These are phyloP conservation scores for Drosophila teissieri DNA, from an alignment of 1,140 invertebrate species.

Conservation along the genomic window DNA sequence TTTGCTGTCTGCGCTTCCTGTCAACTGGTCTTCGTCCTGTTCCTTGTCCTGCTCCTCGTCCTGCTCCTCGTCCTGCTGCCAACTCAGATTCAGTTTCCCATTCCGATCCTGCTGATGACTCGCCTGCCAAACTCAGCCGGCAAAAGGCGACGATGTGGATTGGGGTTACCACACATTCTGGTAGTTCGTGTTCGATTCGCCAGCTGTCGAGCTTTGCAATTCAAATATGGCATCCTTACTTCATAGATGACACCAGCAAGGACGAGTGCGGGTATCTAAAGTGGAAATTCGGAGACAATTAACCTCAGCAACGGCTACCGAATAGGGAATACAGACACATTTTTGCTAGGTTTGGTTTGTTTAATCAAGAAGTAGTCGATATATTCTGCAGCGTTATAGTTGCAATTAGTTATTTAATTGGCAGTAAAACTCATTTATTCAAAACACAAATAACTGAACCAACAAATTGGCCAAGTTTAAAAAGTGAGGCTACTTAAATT, in stretches of 20 bases:
- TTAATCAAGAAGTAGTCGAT: no score
- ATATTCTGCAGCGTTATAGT: no score
- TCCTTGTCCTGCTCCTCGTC: neutral
- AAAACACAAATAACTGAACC: neutral
- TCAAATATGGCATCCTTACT: conserved; percentile 54
- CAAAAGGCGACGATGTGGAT: conserved; percentile 34
- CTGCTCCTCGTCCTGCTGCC: conserved; percentile 5
- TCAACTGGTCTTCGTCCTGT: conserved; percentile 55
- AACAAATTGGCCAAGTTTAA: neutral
- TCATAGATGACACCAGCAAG: conserved; percentile 1
- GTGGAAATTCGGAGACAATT: conserved; percentile 13
- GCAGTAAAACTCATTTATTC: neutral
- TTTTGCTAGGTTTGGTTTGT: no score
- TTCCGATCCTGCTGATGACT: conserved; percentile 9
- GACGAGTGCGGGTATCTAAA: conserved; percentile 23
- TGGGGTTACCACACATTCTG: conserved; percentile 19
- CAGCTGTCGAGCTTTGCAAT: conserved; percentile 66
- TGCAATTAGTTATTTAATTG: neutral
- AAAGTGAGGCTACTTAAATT: neutral
- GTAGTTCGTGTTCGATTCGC: conserved; percentile 34
- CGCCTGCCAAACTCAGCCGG: conserved; percentile 29
- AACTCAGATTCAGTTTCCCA: neutral
- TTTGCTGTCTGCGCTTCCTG: conserved; percentile 72
- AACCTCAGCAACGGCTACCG: conserved; percentile 5
- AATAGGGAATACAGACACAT: no score